phyloP scores from a whole-genome alignment of 2,113 vertebrate species.

The Garra rufa region DNA sequence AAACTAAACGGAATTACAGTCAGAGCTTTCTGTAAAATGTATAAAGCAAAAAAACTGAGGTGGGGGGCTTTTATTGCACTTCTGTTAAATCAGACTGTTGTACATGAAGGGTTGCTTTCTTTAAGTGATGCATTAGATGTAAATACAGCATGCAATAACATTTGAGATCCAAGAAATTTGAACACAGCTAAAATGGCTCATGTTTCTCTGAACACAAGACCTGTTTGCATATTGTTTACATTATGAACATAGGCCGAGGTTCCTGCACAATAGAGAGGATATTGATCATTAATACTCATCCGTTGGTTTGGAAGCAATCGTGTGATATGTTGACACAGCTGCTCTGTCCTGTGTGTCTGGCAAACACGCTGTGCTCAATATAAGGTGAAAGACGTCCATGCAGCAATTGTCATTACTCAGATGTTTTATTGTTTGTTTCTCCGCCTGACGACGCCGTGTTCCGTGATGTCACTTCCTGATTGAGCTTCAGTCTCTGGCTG shows the following conservation, averaged over 20 bases:
- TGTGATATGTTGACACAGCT: neutral
- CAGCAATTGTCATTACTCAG: no score
- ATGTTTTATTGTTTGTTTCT: conserved; percentile 67
- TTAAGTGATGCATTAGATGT: neutral
- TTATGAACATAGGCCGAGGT: no score
- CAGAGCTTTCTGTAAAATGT: no score
- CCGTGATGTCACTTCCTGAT: conserved; percentile 58
- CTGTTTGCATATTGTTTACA: neutral
- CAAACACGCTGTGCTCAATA: neutral
- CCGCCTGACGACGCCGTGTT: conserved; percentile 72
- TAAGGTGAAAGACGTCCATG: neutral
- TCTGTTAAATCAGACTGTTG: no score
- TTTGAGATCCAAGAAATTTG: neutral
- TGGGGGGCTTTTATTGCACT: neutral
- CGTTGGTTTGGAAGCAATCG: no score
- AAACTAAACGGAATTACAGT: no score
- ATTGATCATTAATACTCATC: neutral
- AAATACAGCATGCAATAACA: neutral
- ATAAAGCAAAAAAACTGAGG: no score
- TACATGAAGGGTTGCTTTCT: neutral
- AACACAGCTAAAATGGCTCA: no score
- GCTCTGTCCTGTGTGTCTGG: neutral
- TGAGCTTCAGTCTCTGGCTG: neutral
- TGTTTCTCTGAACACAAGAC: no score
- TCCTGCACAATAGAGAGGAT: no score